phyloP scores from a whole-genome alignment of 2,113 vertebrate genomes.

The Vimba vimba region DNA sequence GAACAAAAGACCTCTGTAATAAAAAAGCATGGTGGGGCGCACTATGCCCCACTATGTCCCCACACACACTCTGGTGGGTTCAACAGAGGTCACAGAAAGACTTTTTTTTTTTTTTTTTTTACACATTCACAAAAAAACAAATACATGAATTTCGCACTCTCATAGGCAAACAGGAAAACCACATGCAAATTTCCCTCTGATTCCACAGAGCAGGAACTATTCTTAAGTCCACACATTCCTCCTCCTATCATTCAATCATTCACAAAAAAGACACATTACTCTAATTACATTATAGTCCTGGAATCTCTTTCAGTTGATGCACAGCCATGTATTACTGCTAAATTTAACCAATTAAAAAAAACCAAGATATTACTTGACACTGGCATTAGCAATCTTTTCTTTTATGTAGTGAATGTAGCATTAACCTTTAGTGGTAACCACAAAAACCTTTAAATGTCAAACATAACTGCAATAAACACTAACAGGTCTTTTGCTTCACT shows the following conservation, averaged over 20 bases:
- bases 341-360: no score
- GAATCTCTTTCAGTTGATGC: no score
- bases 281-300: no score
- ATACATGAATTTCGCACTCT: background rate
- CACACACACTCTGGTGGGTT: background rate
- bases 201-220: background rate
- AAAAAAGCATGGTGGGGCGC: background rate
- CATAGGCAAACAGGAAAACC: conserved; percentile 22
- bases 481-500: no score
- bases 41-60: no score
- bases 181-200: conserved; percentile 14
- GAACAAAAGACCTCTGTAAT: conserved; percentile 8
- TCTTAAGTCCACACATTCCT: background rate
- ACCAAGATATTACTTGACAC: no score
- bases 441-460: no score
- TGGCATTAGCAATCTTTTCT: no score
- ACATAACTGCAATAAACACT: no score
- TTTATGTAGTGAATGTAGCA: no score
- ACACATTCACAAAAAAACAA: background rate
- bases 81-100: conserved; percentile 18
- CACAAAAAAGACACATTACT: background rate
- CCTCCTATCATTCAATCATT: background rate
- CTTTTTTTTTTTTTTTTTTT: background rate
- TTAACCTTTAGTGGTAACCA: no score
- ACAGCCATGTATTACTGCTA: no score